Evolutionary conservation across 2,113 vertebrate genomes (phyloP), one percentile per base, ranked within the genome.

Genomic region (Pavo muticus): DNA sequence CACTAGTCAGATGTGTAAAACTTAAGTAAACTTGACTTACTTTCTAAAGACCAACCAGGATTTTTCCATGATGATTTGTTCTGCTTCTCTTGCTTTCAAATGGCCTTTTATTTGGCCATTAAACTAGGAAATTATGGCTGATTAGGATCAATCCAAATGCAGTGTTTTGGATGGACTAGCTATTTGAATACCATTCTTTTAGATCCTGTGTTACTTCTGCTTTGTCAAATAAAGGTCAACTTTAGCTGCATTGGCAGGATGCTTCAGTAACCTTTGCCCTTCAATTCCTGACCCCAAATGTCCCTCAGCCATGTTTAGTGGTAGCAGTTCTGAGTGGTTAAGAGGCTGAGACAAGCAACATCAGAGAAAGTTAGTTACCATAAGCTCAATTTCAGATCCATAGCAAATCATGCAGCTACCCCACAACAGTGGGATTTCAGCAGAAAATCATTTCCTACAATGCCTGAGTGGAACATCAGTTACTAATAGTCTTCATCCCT

Each of bases 41-140:
- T 59, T 76, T 91, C 69, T 84, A 79, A 96, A 97, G 30, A 52
- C 50, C 69, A 69, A 77, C 73, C 37, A 60, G 61, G 48, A 32
- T 86, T 40, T 72, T 91, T 90, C 88, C 25, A 61, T 73, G 95
- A 83, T 94, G 68, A 94, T 95, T 96, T 71, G 47, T 96, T 97
- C 96, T 97, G 96, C 96, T 97, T 95, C 95, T 96, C 90, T 97
- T 97, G 48, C 94, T 97, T 97, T 97, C 97, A 97, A 95, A 96
- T 47, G 70, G 79, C 35, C 79, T 97, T 96, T 97, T 97, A 96
- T 97, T 95, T 97, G 97, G 89, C 95, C 96, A 97, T 96, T 97
- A 97, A 95, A 81, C 90, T 87, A 90, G 91, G 96, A 94, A 98
- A 97, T 98, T 95, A 97, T 94, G 91, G 79, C 77, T 45, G 95